phyloP scores from a whole-genome alignment of 2,888 invertebrate species.

The Hirtodrosophila alboralis region DNA sequence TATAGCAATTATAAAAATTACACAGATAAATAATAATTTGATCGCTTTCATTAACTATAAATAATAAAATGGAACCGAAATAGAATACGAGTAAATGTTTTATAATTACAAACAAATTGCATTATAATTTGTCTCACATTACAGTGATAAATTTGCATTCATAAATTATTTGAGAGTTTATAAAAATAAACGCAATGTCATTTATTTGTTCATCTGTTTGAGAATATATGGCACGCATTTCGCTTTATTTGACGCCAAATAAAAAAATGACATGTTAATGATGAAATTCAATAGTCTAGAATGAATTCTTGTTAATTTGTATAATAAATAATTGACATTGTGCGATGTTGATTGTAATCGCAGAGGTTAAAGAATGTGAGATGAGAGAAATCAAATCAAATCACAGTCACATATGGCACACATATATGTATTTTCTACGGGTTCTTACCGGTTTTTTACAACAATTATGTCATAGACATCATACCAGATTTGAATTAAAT shows the following conservation, averaged over 20 bases:
- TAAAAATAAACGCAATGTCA: not conserved
- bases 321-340: slow-evolving; percentile 34
- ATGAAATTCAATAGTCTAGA: slow-evolving; percentile 45
- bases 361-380: slow-evolving; percentile 12
- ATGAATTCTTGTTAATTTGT: slow-evolving; percentile 39
- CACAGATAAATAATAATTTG: no score
- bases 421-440: slow-evolving; percentile 49
- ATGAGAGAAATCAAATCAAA: not conserved
- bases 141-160: not conserved
- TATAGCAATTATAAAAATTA: no score
- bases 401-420: slow-evolving; percentile 7
- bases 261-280: slow-evolving; percentile 45
- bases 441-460: slow-evolving; percentile 29
- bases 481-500: slow-evolving; percentile 38
- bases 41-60: no score
- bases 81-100: slow-evolving; percentile 10
- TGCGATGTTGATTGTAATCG: slow-evolving; percentile 3
- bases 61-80: no score
- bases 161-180: not conserved
- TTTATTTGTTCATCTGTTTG: slow-evolving; percentile 39
- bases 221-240: slow-evolving; percentile 4
- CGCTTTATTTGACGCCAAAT: slow-evolving; percentile 4
- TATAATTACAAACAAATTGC: slow-evolving; percentile 14
- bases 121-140: slow-evolving; percentile 4
- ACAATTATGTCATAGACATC: slow-evolving; percentile 55